Evolutionary conservation across 2,888 invertebrate species (phyloP), one percentile per base, ranked within the genome.

Genomic region (Hofmannophila pseudospretella): DNA sequence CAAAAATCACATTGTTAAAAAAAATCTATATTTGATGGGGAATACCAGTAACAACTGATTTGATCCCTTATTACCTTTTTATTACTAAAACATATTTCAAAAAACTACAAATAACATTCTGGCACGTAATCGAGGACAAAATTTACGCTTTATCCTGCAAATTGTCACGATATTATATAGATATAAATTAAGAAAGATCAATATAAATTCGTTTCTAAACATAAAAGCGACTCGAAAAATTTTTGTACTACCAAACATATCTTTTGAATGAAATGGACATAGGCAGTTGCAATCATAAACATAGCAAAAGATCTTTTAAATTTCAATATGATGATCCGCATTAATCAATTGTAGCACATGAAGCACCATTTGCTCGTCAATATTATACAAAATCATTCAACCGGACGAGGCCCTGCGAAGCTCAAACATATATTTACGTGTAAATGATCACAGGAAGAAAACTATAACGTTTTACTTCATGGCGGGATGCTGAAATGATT

Each of bases 41-140:
- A 52, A 34, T 46, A 52, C 62, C 68, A 63, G 71, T 51, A 52
- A 49, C 11, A 53, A 60, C 74, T 52, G 73, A 65, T 42, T 69
- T 67, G 71, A 67, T 73, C 74, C 74, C 72, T 23, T 50, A 55
- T 62, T 58, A 58, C 58, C 55, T 50, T 59, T 56, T 58, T 61
- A 58, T 65, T 59, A 70, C 67, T 70, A 67, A 65, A 63, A 62
- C 62, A 69, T 70, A 74, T 67, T 67, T 64, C 63, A 70, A 72
- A 23, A 73, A 70, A 72, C 67, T 79, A 81, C 67, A 77, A 71
- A 69, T 76, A 72, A 78, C 66, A 75, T 77, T 84, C 81, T 86
- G 85, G 85, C 85, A 86, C 85, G 70, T 80, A 70, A 67, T 70
- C 58, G 61, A 71, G 75, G 78, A 74, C 71, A 71, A 63, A 60